Evolutionary conservation across 1,140 invertebrate species (phyloP), one percentile per base, ranked within the genome.

Genomic region (Piezodorus guildinii): DNA sequence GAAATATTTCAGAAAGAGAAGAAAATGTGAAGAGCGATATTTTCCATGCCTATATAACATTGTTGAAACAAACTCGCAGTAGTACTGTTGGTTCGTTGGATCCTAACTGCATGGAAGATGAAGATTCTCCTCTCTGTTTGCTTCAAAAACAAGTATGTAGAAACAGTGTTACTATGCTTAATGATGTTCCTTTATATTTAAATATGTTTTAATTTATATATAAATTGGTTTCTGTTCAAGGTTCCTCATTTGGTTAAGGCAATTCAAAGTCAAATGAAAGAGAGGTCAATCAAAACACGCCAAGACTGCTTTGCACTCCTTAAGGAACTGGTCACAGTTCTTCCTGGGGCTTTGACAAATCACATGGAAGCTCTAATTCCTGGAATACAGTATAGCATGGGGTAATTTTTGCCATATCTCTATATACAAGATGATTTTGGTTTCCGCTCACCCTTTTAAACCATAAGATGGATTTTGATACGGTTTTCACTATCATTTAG

Each of bases 1-100:
- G 34, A 12, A 43, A 5, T 64, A 46, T 78, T 76, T 66, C 74
- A 86, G 96, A 99, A 76, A 82, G 96, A 46, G 96, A 99, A 77
- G 96, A 99, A 77, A 98, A 96, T 76, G 96, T 99, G 0, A 97
- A 97, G 74, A 93, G 91, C 51, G 96, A 99, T 72, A 95, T 99
- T 56, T 93, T 98, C 72, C 91, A 94, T 71, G 94, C 94, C 0
- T 98, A 96, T 72, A 90, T 96, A 61, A 90, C 93, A 0, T 75
- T 99, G n/a, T 73, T 98, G 60, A 81, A 87, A 67, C 93, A 95
- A 74, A 96, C 94, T 0, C 84, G 85, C 65, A 84, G 88, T 0
- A 80, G 85, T 27, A 78, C 83, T 4, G 78, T 79, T 34, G 74
- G 82, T 12, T 77, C 76, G 34, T 76, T 81, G 10, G 88, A 90